Percentiles rank a stretch among this genome's conserved stretches.
Conservation (phyloP, 2,113 vertebrate species). For the Hyla sarda region DNA sequence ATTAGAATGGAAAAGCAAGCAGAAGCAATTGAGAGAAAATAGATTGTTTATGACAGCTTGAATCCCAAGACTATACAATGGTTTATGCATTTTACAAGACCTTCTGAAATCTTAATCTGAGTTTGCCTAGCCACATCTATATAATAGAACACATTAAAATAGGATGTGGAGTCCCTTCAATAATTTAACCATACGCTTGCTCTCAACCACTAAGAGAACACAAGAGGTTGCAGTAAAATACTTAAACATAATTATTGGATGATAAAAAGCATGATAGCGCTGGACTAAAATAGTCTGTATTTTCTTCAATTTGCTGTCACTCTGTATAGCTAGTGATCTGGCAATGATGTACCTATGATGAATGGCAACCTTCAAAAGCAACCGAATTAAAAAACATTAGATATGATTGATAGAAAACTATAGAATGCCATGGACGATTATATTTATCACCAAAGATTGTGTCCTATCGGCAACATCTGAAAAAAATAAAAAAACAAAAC, state of each 20-base stretch:
- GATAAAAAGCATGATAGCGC: conserved; percentile 37
- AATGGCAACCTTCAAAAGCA: conserved; percentile 39
- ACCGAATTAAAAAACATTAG: conserved; percentile 4
- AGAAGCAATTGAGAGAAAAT: conserved; percentile 37
- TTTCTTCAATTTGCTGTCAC: conserved; percentile 9
- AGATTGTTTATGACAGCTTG: conserved; percentile 52
- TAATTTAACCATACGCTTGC: conserved; percentile 25
- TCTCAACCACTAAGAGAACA: conserved; percentile 15
- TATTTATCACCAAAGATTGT: neutral
- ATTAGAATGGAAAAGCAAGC: conserved; percentile 36
- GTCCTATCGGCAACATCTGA: neutral
- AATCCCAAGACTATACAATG: conserved; percentile 52
- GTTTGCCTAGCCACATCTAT: conserved; percentile 18
- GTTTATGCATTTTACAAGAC: conserved; percentile 54
- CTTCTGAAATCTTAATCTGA: conserved; percentile 49
- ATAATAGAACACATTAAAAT: conserved; percentile 36
- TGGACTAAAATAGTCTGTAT: conserved; percentile 4
- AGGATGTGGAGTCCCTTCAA: conserved; percentile 22
- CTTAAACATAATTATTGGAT: conserved; percentile 39
- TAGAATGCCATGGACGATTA: neutral
- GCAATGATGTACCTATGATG: neutral
- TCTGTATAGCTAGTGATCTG: neutral
- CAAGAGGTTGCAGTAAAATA: neutral
- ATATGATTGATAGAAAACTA: conserved; percentile 2
- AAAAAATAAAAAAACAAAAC: neutral